Conservation (phyloP, 2,113 vertebrate species). For the Sinocyclocheilus rhinocerous region DNA sequence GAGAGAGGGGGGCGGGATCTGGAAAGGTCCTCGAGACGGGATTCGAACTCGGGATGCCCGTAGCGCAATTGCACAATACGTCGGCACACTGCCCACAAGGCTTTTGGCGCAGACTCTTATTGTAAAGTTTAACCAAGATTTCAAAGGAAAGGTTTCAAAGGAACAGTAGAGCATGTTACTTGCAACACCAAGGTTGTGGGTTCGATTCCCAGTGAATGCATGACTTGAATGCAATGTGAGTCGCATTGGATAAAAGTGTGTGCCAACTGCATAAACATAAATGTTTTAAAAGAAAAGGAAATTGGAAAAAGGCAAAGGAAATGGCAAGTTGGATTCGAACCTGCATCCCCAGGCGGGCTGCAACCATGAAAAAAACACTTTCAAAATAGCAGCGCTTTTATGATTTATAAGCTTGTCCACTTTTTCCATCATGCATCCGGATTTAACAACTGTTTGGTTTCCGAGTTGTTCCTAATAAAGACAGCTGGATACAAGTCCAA, state of each 20-base stretch:
- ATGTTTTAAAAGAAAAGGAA: not conserved
- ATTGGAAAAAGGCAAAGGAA: not conserved
- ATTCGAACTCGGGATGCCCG: too few relatives aligned
- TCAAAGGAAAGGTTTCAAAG: not conserved
- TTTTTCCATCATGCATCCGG: not conserved
- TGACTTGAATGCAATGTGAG: not conserved
- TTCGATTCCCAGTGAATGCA: not conserved
- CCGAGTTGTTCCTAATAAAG: conserved; percentile 1
- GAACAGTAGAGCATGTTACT: not conserved
- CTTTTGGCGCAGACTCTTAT: too few relatives aligned
- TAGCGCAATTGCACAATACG: too few relatives aligned
- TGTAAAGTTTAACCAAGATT: not conserved
- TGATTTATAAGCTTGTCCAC: not conserved
- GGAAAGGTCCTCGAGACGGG: too few relatives aligned
- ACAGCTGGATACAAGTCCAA: not conserved
- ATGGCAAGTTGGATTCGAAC: not conserved
- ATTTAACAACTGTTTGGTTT: conserved; percentile 6
- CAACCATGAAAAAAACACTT: not conserved
- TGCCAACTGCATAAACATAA: not conserved
- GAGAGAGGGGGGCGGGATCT: too few relatives aligned
- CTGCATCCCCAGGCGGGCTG: not conserved
- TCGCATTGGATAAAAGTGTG: not conserved
- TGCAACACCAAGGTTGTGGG: not conserved
- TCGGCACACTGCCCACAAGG: too few relatives aligned
- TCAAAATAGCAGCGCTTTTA: not conserved